A percentile compares a stretch with the other conserved stretches of the same genome.
Evolutionary conservation across 2,113 vertebrate genomes (phyloP).

Genomic region (Damaliscus lunatus): DNA sequence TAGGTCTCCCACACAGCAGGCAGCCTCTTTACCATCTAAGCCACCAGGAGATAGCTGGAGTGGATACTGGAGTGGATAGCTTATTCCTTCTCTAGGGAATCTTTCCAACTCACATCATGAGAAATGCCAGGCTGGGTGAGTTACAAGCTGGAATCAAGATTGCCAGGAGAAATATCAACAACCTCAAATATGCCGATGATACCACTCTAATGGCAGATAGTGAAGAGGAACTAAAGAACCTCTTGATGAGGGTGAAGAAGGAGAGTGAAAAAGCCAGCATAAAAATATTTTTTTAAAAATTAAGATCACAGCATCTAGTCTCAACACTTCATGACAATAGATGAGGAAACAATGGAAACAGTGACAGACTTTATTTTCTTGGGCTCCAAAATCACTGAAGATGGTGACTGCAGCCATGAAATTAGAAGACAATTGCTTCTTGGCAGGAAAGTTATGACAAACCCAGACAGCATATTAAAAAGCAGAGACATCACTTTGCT

Average conservation of each 20-base stretch:
- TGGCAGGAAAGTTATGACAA: not conserved
- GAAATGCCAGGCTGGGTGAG: not conserved
- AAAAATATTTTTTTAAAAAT: not conserved
- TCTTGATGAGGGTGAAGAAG: not conserved
- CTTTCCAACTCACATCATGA: not conserved
- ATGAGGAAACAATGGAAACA: not conserved
- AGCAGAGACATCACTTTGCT: not conserved
- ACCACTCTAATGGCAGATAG: not conserved
- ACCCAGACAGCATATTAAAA: not conserved
- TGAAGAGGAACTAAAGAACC: not conserved
- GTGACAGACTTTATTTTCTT: not conserved
- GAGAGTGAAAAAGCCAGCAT: not conserved
- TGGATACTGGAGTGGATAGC: not conserved
- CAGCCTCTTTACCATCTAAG: not conserved
- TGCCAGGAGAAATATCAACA: not conserved
- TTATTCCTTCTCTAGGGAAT: not conserved
- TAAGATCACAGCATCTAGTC: not conserved
- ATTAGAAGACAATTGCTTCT: not conserved
- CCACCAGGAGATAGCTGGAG: not conserved
- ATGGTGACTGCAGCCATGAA: not conserved
- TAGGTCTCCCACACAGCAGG: not conserved
- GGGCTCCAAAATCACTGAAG: not conserved
- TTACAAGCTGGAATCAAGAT: not conserved
- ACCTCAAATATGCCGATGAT: not conserved
- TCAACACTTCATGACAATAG: not conserved